Evolutionary conservation across 2,113 vertebrate genomes (phyloP).

Genomic region (Rhea pennata): DNA sequence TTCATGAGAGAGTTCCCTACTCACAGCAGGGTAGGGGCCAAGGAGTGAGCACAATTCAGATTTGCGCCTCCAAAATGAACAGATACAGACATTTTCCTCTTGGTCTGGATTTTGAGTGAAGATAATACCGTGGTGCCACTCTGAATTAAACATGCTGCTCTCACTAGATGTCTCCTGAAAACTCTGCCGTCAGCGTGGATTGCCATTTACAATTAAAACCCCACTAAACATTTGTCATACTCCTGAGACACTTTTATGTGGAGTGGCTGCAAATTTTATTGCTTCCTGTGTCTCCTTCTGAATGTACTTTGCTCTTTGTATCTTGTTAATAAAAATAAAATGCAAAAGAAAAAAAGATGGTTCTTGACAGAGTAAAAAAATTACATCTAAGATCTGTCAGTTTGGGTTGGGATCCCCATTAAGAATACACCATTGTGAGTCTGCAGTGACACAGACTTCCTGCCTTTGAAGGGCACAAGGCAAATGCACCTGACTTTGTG

Average conservation of each 20-base stretch:
- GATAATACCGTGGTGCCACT: not conserved
- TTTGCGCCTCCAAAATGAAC: not conserved
- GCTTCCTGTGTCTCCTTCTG: not conserved
- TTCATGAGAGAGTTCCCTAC: not conserved
- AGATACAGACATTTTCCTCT: not conserved
- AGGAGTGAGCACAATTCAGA: not conserved
- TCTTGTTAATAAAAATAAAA: slow-evolving; percentile 49
- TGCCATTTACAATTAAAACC: not conserved
- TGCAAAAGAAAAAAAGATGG: slow-evolving; percentile 22
- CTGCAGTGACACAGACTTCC: slow-evolving; percentile 42
- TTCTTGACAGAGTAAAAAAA: slow-evolving; percentile 58
- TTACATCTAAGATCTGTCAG: slow-evolving; percentile 41
- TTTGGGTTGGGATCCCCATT: slow-evolving; percentile 61
- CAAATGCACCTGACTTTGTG: slow-evolving; percentile 34
- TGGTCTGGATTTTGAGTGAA: not conserved
- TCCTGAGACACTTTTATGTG: not conserved
- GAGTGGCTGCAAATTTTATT: not conserved
- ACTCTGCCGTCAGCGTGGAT: not conserved
- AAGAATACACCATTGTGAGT: slow-evolving; percentile 11
- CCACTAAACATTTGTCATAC: not conserved
- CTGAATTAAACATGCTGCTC: not conserved
- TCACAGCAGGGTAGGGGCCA: not conserved
- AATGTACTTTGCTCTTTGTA: not conserved
- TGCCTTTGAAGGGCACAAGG: slow-evolving; percentile 40
- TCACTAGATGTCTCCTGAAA: not conserved